These are phyloP conservation scores for Thryonomys swinderianus DNA, from an alignment of 2,113 vertebrate species.

Conservation along the genomic window DNA sequence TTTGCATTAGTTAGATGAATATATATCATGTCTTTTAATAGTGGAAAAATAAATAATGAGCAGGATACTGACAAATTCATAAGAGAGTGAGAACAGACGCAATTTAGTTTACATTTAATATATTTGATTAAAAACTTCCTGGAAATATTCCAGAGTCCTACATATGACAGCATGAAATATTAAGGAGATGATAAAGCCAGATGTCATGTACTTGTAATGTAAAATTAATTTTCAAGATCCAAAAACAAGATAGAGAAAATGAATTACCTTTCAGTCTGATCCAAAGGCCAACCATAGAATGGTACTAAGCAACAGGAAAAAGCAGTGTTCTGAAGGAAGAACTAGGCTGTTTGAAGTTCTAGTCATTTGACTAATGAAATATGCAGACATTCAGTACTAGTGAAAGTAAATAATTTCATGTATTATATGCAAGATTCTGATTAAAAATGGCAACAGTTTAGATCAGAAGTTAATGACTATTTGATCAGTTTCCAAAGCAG, in stretches of 20 bases:
- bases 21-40: not conserved
- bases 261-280: not conserved
- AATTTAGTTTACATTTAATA: not conserved
- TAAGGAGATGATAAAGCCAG: not conserved
- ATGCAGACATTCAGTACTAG: not conserved
- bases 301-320: not conserved
- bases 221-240: not conserved
- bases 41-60: not conserved
- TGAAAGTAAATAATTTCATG: not conserved
- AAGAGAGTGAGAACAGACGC: not conserved
- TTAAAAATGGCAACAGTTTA: not conserved
- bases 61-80: not conserved
- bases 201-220: not conserved
- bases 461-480: not conserved
- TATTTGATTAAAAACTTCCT: not conserved
- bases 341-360: not conserved
- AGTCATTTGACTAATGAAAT: not conserved
- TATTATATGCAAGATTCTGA: not conserved
- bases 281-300: accelerated
- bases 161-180: not conserved
- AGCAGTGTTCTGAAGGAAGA: not conserved
- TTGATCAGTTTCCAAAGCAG: not conserved
- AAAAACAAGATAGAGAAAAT: not conserved
- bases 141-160: not conserved
- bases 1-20: not conserved